A percentile compares a stretch with the other conserved stretches of the same genome.
Conservation (phyloP, 1,140 invertebrate species). For the Drosophila athabasca region DNA sequence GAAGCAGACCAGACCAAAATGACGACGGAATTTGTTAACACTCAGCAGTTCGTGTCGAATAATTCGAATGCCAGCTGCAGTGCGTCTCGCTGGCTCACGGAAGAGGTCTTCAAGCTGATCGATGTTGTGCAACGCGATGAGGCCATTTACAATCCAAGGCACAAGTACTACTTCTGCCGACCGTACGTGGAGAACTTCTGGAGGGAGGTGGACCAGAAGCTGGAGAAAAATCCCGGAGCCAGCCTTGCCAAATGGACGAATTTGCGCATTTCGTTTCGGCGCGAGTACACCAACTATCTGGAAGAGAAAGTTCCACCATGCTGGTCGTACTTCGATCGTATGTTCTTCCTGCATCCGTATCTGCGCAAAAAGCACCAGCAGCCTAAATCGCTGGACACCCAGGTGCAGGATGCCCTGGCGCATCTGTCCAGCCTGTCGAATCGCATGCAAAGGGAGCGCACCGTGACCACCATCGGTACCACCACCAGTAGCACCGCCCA, state of each 20-base stretch:
- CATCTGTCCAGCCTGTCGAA: slow-evolving; percentile 71
- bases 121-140: slow-evolving; percentile 80
- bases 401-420: slow-evolving; percentile 76
- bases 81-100: slow-evolving; percentile 75
- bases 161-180: slow-evolving; percentile 81
- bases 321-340: slow-evolving; percentile 81
- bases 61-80: slow-evolving; percentile 57
- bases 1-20: slow-evolving; percentile 30
- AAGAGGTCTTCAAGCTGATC: slow-evolving; percentile 79
- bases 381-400: slow-evolving; percentile 72
- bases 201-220: slow-evolving; percentile 75
- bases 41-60: slow-evolving; percentile 57
- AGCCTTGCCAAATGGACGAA: slow-evolving; percentile 83
- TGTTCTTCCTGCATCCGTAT: slow-evolving; percentile 81
- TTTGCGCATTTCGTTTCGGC: slow-evolving; percentile 76
- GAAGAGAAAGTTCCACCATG: slow-evolving; percentile 80
- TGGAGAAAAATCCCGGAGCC: slow-evolving; percentile 82
- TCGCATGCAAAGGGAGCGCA: slow-evolving; percentile 71
- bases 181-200: slow-evolving; percentile 82
- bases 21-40: slow-evolving; percentile 56
- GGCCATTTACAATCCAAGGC: slow-evolving; percentile 79
- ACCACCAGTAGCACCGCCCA: slow-evolving; percentile 35
- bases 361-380: slow-evolving; percentile 78
- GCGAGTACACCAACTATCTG: slow-evolving; percentile 78
- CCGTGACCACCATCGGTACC: slow-evolving; percentile 38